phyloP scores from a whole-genome alignment of 1,140 invertebrate species.

The Archegozetes longisetosus region DNA sequence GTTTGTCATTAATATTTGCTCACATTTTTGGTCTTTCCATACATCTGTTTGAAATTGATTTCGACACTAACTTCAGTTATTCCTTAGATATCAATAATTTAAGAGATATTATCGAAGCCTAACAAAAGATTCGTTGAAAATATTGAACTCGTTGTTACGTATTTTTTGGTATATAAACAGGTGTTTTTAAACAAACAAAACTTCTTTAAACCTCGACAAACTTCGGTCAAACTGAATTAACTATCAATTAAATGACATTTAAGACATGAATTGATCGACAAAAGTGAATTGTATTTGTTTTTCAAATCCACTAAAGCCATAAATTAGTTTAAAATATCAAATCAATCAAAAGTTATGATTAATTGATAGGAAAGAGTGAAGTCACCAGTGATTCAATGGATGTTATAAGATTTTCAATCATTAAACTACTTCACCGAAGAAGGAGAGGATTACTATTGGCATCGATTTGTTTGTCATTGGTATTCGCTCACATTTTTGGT shows the following conservation, averaged over 20 bases:
- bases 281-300: no score
- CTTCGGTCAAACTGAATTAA: no score
- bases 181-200: no score
- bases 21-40: conserved; percentile 48
- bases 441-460: not conserved
- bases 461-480: conserved; percentile 15
- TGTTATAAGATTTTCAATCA: not conserved
- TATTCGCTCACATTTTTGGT: conserved; percentile 42
- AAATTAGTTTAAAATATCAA: no score
- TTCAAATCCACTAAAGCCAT: no score
- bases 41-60: conserved; percentile 48
- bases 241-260: no score
- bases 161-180: no score
- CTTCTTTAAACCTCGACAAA: no score
- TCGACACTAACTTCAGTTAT: conserved; percentile 46
- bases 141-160: no score
- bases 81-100: conserved; percentile 37
- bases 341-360: no score
- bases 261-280: no score
- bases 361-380: not conserved
- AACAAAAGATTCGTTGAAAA: no score
- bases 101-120: conserved; percentile 26
- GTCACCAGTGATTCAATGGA: not conserved
- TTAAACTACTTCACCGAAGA: not conserved
- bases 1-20: conserved; percentile 28